These are phyloP conservation scores for Diplazon laetatorius DNA, from an alignment of 2,888 invertebrate species.

Conservation along the genomic window DNA sequence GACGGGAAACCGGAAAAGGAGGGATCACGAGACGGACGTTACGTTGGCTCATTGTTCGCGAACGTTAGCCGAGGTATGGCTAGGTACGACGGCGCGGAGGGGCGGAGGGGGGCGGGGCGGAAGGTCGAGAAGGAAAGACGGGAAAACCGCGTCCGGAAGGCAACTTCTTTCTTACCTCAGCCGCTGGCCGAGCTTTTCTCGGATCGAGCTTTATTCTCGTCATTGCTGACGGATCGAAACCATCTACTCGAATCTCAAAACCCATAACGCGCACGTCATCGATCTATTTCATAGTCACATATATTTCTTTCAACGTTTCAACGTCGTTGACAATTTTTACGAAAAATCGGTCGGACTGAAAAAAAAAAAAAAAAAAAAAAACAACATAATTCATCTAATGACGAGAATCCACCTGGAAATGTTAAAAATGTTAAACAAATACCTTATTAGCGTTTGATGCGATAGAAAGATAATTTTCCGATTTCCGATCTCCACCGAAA, in stretches of 20 bases:
- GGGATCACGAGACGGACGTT: conserved; percentile 54
- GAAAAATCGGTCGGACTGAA: background rate
- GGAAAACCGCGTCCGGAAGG: conserved; percentile 35
- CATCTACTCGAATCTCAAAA: conserved; percentile 40
- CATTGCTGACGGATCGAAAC: conserved; percentile 58
- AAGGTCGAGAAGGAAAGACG: conserved; percentile 25
- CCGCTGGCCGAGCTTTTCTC: conserved; percentile 26
- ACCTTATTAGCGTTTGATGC: too few species aligned
- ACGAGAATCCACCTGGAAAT: too few species aligned
- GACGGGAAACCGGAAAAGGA: conserved; percentile 62
- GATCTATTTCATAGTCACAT: too few species aligned
- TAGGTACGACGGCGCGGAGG: too few species aligned
- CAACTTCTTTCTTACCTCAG: conserved; percentile 19
- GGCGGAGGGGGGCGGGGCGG: too few species aligned
- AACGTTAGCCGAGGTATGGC: conserved; percentile 43
- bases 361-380: conserved; percentile 31
- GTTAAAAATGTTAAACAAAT: too few species aligned
- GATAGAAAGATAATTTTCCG: background rate
- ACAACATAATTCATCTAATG: too few species aligned
- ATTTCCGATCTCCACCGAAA: too few species aligned
- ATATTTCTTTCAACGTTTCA: too few species aligned
- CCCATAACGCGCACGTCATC: conserved; percentile 51
- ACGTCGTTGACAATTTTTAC: too few species aligned
- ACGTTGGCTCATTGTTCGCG: conserved; percentile 58
- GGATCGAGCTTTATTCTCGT: conserved; percentile 57